Percentiles rank a stretch among this genome's conserved stretches.
Conservation (phyloP, 2,888 invertebrate species). For the Tipula lateralis region DNA sequence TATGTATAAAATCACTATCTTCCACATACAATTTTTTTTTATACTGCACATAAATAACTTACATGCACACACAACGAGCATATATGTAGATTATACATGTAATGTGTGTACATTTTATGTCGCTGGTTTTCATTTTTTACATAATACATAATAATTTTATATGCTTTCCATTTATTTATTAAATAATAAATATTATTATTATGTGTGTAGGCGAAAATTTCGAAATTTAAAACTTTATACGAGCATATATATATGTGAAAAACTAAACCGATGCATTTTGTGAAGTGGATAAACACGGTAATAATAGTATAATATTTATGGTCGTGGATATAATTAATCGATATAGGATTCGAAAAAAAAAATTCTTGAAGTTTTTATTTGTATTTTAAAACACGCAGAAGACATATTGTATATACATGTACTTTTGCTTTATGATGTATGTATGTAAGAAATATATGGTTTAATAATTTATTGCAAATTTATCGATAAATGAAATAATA, state of each 20-base stretch:
- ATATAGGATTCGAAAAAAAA: neutral
- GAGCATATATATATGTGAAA: too few relatives aligned
- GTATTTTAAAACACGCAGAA: neutral
- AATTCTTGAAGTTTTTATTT: neutral
- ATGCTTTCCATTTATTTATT: neutral
- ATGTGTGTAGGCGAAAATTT: neutral
- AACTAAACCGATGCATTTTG: neutral
- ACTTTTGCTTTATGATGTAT: neutral
- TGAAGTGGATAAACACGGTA: neutral
- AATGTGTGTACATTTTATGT: neutral
- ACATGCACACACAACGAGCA: neutral
- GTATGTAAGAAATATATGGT: neutral
- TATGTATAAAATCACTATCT: neutral
- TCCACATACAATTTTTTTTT: neutral
- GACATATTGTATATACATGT: neutral
- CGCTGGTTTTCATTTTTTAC: neutral
- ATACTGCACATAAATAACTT: neutral
- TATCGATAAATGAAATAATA: neutral
- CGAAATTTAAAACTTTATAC: neutral
- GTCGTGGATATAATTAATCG: neutral
- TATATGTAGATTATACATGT: neutral
- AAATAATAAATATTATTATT: neutral
- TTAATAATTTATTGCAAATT: neutral
- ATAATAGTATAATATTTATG: neutral
- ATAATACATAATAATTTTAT: constrained; percentile 1